phyloP scores from a whole-genome alignment of 2,888 invertebrate genomes.

The Ophion obscuratus region DNA sequence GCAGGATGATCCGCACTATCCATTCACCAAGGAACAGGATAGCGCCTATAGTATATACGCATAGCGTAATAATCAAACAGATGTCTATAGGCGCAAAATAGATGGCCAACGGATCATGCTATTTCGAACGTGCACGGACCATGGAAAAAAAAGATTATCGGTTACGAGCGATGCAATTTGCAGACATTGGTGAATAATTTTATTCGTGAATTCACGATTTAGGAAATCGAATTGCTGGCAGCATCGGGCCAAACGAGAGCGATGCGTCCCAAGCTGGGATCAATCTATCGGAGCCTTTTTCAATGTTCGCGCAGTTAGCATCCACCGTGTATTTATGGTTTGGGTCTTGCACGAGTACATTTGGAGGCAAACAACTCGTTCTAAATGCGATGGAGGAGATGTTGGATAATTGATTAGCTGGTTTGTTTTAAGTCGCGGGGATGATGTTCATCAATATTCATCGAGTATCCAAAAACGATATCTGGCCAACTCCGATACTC shows the following conservation, averaged over 20 bases:
- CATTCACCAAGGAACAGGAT: constrained; percentile 17
- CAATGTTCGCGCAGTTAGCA: no score
- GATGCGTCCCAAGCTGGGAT: no score
- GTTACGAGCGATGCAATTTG: no score
- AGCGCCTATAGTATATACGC: background rate
- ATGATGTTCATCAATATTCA: background rate
- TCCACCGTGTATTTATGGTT: no score
- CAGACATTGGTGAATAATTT: no score
- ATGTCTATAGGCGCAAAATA: background rate
- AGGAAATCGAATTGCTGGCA: no score
- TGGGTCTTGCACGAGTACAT: background rate
- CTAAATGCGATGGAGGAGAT: background rate
- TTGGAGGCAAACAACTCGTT: background rate
- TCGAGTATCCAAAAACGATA: constrained; percentile 19
- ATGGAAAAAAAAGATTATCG: background rate
- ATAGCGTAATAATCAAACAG: constrained; percentile 10
- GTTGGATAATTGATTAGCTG: background rate
- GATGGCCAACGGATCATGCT: background rate
- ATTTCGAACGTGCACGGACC: background rate
- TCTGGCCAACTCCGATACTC: constrained; percentile 30
- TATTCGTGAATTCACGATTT: no score
- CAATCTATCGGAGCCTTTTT: no score
- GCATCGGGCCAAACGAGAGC: no score
- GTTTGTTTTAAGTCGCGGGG: background rate
- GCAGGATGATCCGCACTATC: constrained; percentile 38